Conservation (phyloP, 2,113 vertebrate species). For the Rutilus rutilus region DNA sequence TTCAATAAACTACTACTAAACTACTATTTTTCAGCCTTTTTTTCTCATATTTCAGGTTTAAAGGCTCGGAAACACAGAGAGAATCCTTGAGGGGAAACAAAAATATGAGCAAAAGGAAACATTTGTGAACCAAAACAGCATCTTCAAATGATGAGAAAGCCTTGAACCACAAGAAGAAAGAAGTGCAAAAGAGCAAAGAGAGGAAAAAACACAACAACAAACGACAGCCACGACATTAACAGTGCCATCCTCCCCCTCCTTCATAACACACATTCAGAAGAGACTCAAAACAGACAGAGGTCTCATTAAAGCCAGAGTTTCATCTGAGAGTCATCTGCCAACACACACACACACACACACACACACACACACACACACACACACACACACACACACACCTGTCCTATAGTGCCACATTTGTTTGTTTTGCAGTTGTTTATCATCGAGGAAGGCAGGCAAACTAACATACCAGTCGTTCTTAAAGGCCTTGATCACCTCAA, state of each 20-base stretch:
- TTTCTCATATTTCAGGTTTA: neutral
- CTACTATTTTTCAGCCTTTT: neutral
- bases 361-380: neutral
- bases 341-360: neutral
- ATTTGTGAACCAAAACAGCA: neutral
- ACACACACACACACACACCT: neutral
- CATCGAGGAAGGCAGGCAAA: neutral
- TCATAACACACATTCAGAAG: conserved; percentile 25
- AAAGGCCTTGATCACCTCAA: neutral
- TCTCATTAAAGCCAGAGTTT: conserved; percentile 20
- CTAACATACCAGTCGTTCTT: neutral
- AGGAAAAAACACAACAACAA: neutral
- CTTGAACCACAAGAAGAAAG: neutral
- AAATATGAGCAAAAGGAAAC: conserved; percentile 19
- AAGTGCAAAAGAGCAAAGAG: neutral
- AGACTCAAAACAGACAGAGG: neutral
- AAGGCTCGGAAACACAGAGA: neutral
- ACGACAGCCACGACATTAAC: neutral
- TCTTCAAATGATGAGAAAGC: conserved; percentile 3
- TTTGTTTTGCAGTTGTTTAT: neutral
- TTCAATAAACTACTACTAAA: neutral
- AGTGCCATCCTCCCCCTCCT: neutral
- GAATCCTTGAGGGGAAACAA: conserved; percentile 12
- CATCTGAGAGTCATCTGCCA: neutral
- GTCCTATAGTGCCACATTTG: neutral